Percentiles rank a stretch among this genome's conserved stretches.
Conservation (phyloP, 2,797 vertebrate species). For the Microchirus variegatus region DNA sequence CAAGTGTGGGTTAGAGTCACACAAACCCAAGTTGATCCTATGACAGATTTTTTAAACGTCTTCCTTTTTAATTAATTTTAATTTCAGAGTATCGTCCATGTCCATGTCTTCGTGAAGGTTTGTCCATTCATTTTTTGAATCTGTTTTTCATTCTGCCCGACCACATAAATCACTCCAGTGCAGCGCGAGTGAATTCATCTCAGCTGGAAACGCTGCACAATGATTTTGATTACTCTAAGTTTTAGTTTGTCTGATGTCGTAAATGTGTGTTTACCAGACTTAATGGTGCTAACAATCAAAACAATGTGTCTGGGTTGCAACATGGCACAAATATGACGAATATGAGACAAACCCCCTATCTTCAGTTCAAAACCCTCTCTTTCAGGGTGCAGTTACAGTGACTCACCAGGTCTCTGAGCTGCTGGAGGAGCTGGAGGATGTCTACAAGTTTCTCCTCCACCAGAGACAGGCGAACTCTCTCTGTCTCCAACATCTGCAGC, state of each 20-base stretch:
- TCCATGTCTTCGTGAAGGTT: neutral
- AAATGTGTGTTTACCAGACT: constrained; percentile 3
- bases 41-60: neutral
- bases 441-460: constrained; percentile 93
- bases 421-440: constrained; percentile 90
- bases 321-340: neutral
- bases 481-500: constrained; percentile 92
- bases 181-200: constrained; percentile 7
- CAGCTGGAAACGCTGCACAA: constrained; percentile 1
- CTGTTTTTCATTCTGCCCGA: constrained; percentile 14
- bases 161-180: neutral
- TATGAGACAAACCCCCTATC: neutral
- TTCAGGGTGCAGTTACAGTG: neutral
- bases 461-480: constrained; percentile 86
- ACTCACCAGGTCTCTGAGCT: constrained; percentile 90
- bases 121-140: constrained; percentile 5
- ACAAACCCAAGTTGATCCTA: neutral
- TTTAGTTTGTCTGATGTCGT: constrained; percentile 3
- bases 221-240: constrained; percentile 8
- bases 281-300: neutral
- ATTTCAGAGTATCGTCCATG: neutral
- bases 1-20: neutral
- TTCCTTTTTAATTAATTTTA: constrained; percentile 6
- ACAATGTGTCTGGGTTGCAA: neutral
- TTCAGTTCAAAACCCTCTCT: neutral